Evolutionary conservation across 2,888 invertebrate genomes (phyloP), one percentile per base, ranked within the genome.

Genomic region (Ornithoptera priamus): DNA sequence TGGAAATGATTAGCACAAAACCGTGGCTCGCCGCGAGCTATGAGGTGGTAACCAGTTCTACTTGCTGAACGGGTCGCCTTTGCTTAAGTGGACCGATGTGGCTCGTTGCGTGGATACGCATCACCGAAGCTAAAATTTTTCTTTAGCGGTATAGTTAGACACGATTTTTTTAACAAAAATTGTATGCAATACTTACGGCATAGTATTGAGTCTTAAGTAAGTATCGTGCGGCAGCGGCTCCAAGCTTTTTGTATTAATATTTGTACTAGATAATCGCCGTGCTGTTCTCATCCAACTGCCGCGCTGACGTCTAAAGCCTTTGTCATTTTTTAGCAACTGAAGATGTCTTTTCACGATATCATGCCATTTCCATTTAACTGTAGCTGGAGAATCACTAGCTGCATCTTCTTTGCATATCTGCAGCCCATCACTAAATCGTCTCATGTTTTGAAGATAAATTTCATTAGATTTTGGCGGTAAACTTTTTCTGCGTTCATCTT

Each of bases 351-450:
- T 93, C 2, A 93, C 93, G 72, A 93, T 88, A 76, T 92, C 92
- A 72, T 93, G 92, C 93, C 93, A 93, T 80, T 91, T 93, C 86
- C 92, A 92, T 82, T 90, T 92, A 6, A 91, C 90, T 53, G 92
- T 91, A 62, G 90, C 92, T 22, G 92, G 92, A 64, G 92, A 92
- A 80, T 93, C 93, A 77, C 93, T 92, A 61, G 92, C 93, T 22
- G 93, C 92, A 75, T 93, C 93, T 81, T 93, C 93, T 78, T 93
- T 92, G 75, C 93, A 93, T 79, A 93, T 93, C 80, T 93, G 92
- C 71, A 93, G 80, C 58, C 90, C 85, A 73, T 93, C 93, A 79
- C 93, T 93, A 81, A 93, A 93, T 75, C 93, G 84, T 77, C 93
- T 85, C 89, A 92, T 91, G 73, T 86, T 91, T 78, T 92, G 92